Evolutionary conservation across 1,140 invertebrate genomes (phyloP).

Genomic region (Nasonia vitripennis): DNA sequence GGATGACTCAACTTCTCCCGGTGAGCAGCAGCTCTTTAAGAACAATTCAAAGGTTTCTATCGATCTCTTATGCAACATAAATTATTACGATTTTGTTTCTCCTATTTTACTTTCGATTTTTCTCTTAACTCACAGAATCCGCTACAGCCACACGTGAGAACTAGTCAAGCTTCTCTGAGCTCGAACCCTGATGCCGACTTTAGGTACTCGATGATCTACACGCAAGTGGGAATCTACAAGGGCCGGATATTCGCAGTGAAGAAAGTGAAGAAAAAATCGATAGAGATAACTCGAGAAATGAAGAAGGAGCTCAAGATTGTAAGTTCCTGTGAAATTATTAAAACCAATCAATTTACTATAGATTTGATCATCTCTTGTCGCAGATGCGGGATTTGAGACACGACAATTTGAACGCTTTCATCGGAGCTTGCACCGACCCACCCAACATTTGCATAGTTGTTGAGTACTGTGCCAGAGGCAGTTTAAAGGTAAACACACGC

Average conservation of each 20-base stretch:
- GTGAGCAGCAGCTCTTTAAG: slow-evolving; percentile 54
- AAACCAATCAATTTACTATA: background rate
- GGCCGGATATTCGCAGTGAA: slow-evolving; percentile 92
- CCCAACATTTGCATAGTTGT: slow-evolving; percentile 92
- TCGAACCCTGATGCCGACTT: slow-evolving; percentile 91
- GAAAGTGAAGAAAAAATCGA: slow-evolving; percentile 87
- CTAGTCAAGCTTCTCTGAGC: slow-evolving; percentile 90
- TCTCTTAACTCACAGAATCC: slow-evolving; percentile 28
- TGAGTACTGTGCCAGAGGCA: slow-evolving; percentile 93
- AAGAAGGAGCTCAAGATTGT: slow-evolving; percentile 97
- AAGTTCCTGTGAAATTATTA: slow-evolving; percentile 59
- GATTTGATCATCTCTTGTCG: slow-evolving; percentile 53
- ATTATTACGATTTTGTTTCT: background rate
- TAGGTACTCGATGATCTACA: slow-evolving; percentile 90
- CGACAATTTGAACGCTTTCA: slow-evolving; percentile 94
- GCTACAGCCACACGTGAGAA: slow-evolving; percentile 80
- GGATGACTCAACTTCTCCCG: slow-evolving; percentile 12
- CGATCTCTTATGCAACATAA: background rate
- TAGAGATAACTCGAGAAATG: slow-evolving; percentile 93
- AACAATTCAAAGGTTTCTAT: slow-evolving; percentile 62
- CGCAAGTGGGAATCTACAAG: slow-evolving; percentile 91
- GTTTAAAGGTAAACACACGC: slow-evolving; percentile 82
- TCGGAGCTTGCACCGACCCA: slow-evolving; percentile 94
- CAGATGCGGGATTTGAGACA: slow-evolving; percentile 93
- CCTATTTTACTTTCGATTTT: background rate